Conservation (phyloP, 2,888 invertebrate genomes). For the Glyphotaelius pellucidus region DNA sequence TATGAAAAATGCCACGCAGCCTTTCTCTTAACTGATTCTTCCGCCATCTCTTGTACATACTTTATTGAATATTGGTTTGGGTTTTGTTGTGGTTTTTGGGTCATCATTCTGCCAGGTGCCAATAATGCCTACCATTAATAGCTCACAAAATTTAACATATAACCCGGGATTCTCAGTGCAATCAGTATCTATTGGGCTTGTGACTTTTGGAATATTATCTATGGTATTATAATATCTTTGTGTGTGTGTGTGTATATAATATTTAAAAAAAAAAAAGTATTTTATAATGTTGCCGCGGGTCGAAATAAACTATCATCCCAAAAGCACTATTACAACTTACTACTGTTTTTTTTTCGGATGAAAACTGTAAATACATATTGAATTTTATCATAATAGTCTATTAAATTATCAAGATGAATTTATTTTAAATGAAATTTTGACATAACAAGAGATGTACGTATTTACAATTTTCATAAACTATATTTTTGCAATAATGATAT, state of each 20-base stretch:
- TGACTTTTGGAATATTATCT: slow-evolving; percentile 44
- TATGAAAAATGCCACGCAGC: too few species aligned
- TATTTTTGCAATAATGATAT: neutral
- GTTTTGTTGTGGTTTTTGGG: slow-evolving; percentile 58
- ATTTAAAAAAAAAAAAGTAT: neutral
- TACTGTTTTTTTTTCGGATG: neutral
- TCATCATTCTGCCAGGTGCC: slow-evolving; percentile 43
- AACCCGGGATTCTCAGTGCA: slow-evolving; percentile 17
- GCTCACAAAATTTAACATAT: slow-evolving; percentile 36
- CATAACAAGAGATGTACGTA: neutral
- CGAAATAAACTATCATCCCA: neutral
- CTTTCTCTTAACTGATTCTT: slow-evolving; percentile 52
- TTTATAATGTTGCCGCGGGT: slow-evolving; percentile 12
- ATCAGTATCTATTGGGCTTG: slow-evolving; percentile 37
- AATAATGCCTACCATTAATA: slow-evolving; percentile 33
- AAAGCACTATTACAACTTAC: slow-evolving; percentile 24
- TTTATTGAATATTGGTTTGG: slow-evolving; percentile 53
- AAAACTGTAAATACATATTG: slow-evolving; percentile 25
- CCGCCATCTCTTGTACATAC: slow-evolving; percentile 55
- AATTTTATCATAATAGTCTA: neutral
- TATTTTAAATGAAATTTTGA: slow-evolving; percentile 2
- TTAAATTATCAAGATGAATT: slow-evolving; percentile 32
- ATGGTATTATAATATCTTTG: neutral
- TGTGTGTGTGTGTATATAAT: neutral
- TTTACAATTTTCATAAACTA: neutral